Percentiles rank a stretch among this genome's conserved stretches.
Evolutionary conservation across 2,797 vertebrate species (phyloP).

Genomic region (Iguana delicatissima): DNA sequence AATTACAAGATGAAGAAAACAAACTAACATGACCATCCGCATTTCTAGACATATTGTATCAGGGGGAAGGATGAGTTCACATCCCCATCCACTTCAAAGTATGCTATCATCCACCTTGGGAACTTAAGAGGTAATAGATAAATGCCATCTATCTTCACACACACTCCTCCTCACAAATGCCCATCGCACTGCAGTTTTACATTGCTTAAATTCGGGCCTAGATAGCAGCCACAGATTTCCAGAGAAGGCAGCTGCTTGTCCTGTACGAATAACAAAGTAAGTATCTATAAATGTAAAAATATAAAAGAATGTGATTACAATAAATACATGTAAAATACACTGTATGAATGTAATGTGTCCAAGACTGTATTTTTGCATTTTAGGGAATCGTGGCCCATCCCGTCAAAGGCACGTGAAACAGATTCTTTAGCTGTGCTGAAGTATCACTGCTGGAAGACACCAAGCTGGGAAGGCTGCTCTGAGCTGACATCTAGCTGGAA

Average conservation of each 20-base stretch:
- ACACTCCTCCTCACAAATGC: no score
- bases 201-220: not conserved
- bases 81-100: not conserved
- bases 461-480: not conserved
- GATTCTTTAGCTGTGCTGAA: not conserved
- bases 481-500: not conserved
- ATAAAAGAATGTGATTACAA: not conserved
- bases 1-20: conserved; percentile 38
- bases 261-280: not conserved
- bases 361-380: not conserved
- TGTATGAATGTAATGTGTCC: not conserved
- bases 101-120: not conserved
- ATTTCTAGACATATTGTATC: not conserved
- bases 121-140: not conserved
- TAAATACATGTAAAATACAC: not conserved
- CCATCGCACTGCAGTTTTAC: not conserved
- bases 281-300: not conserved
- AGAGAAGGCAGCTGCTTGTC: not conserved
- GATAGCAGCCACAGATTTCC: not conserved
- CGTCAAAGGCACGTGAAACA: not conserved
- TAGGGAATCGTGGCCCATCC: not conserved
- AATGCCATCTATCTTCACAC: no score
- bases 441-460: not conserved
- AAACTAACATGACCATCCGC: conserved; percentile 30
- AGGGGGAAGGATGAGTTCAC: not conserved